A percentile compares a stretch with the other conserved stretches of the same genome.
Evolutionary conservation across 2,797 vertebrate genomes (phyloP).

Genomic region (Tachyglossus aculeatus): DNA sequence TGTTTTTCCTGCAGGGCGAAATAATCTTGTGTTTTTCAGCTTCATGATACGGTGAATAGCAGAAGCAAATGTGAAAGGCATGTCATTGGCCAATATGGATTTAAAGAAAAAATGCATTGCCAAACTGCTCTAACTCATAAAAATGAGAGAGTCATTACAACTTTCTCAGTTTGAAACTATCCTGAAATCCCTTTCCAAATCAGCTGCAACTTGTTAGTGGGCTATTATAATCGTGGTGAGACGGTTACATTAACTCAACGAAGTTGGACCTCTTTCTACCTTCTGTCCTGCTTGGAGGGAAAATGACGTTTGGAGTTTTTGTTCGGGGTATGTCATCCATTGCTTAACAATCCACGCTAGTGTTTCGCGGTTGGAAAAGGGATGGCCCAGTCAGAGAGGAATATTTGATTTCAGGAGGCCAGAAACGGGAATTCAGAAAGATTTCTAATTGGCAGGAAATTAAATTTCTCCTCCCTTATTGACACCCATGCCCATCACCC

Average conservation of each 20-base stretch:
- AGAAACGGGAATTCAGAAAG: conserved; percentile 6
- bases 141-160: not conserved
- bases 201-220: not conserved
- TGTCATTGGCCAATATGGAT: too few relatives aligned
- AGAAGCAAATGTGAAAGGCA: too few relatives aligned
- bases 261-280: too few relatives aligned
- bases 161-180: not conserved
- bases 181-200: not conserved
- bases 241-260: too few relatives aligned
- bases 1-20: too few relatives aligned
- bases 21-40: too few relatives aligned
- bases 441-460: conserved; percentile 1
- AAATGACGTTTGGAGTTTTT: too few relatives aligned
- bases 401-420: not conserved
- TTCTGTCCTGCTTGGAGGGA: too few relatives aligned
- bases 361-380: not conserved
- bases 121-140: not conserved
- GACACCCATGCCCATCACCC: too few relatives aligned
- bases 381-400: not conserved
- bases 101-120: not conserved
- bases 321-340: not conserved
- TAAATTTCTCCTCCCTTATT: too few relatives aligned
- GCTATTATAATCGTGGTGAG: not conserved
- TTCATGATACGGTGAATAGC: too few relatives aligned
- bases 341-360: conserved; percentile 2